A percentile compares a stretch with the other conserved stretches of the same genome.
phyloP scores from a whole-genome alignment of 2,113 vertebrate species.

The Neopipo cinnamomea region DNA sequence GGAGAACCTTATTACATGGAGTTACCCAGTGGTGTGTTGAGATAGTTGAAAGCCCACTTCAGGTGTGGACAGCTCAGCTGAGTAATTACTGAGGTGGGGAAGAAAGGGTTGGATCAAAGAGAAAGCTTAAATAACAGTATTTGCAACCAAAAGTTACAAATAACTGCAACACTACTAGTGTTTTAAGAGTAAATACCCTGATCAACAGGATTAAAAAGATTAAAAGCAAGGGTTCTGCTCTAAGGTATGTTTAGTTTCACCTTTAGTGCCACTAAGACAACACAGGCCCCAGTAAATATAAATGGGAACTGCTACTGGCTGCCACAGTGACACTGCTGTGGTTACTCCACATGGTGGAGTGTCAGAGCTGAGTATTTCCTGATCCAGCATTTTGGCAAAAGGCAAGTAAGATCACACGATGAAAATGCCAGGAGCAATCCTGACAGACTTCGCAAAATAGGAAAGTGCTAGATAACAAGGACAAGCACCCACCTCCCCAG shows the following conservation, averaged over 20 bases:
- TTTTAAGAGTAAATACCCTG: background rate
- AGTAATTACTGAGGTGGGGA: background rate
- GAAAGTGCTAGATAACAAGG: background rate
- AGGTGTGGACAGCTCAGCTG: background rate
- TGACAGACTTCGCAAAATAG: fast-evolving
- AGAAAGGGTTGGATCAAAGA: background rate
- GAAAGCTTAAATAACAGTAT: background rate
- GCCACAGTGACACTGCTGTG: fast-evolving
- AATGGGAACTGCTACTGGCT: fast-evolving
- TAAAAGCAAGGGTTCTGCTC: background rate
- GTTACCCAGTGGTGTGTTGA: background rate
- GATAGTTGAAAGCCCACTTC: background rate
- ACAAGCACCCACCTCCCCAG: constrained; percentile 79
- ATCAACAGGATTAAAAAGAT: background rate
- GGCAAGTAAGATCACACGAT: background rate
- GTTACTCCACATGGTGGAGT: background rate
- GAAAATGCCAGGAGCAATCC: background rate
- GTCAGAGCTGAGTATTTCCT: background rate
- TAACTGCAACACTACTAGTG: background rate
- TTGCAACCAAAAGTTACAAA: background rate
- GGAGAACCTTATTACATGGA: background rate
- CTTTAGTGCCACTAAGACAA: background rate
- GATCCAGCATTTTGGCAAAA: background rate
- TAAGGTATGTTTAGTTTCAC: background rate
- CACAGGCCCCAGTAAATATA: background rate